phyloP scores from a whole-genome alignment of 1,140 invertebrate genomes.

The Drosophila novamexicana region DNA sequence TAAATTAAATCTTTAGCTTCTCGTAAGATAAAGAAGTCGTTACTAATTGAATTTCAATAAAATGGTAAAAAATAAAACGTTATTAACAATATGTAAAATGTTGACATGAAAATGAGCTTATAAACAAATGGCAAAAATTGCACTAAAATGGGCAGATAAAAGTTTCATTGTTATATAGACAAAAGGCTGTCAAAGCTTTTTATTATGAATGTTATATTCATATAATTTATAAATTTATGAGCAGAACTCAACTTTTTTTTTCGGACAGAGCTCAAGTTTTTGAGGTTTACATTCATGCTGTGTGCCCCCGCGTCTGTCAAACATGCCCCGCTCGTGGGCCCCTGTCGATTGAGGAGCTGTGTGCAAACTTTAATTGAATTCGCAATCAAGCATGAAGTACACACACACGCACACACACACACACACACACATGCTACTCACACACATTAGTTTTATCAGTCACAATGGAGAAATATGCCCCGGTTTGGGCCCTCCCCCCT shows the following conservation, averaged over 20 bases:
- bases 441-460: conserved; percentile 52
- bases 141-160: neutral
- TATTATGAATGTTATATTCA: conserved; percentile 18
- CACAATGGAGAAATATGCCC: conserved; percentile 34
- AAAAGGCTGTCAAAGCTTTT: conserved; percentile 18
- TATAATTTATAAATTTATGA: conserved; percentile 30
- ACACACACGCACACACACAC: conserved; percentile 20
- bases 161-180: conserved; percentile 10
- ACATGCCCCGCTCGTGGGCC: neutral
- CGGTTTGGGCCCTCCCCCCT: neutral
- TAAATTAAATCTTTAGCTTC: too few species aligned
- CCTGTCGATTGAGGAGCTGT: conserved; percentile 25
- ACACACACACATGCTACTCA: conserved; percentile 10
- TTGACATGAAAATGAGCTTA: neutral
- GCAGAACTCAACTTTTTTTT: neutral
- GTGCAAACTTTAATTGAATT: conserved; percentile 77
- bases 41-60: neutral
- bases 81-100: neutral
- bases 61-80: neutral
- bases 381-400: conserved; percentile 77
- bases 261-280: conserved; percentile 1
- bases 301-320: neutral
- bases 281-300: conserved; percentile 18
- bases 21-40: neutral
- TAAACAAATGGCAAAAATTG: neutral